Conservation (phyloP, 1,140 invertebrate genomes). For the Lethocerus indicus region DNA sequence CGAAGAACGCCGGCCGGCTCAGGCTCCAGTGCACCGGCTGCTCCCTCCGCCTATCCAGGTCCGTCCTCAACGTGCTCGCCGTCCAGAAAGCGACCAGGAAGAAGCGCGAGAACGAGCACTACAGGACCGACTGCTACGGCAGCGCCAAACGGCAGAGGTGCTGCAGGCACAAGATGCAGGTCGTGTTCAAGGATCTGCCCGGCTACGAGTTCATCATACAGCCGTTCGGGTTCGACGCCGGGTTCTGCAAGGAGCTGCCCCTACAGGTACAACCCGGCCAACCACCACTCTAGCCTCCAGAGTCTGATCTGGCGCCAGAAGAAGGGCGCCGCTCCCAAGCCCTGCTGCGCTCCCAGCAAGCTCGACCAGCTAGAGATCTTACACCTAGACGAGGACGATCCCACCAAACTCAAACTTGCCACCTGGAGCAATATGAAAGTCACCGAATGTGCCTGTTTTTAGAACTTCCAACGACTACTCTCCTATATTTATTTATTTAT, state of each 20-base stretch:
- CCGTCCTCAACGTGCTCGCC: too few relatives aligned
- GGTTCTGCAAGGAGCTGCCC: conserved; percentile 54
- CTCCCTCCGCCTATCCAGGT: too few relatives aligned
- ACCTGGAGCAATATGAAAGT: conserved; percentile 56
- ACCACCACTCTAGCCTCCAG: conserved; percentile 54
- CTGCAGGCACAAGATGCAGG: conserved; percentile 43
- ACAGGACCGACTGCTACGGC: not conserved
- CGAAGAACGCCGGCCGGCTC: too few relatives aligned
- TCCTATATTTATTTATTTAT: too few relatives aligned
- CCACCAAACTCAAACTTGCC: conserved; percentile 43
- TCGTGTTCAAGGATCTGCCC: conserved; percentile 44
- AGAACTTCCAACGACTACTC: too few relatives aligned
- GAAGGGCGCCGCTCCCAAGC: conserved; percentile 35
- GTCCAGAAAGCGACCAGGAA: not conserved
- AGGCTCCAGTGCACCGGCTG: too few relatives aligned
- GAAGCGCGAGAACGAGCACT: not conserved
- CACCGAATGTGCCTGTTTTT: conserved; percentile 55
- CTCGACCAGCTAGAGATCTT: conserved; percentile 47
- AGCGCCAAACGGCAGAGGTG: conserved; percentile 26
- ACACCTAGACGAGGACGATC: conserved; percentile 41
- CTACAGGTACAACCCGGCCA: conserved; percentile 44
- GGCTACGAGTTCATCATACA: conserved; percentile 51
- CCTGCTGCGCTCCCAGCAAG: conserved; percentile 54
- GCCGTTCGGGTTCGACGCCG: conserved; percentile 52
- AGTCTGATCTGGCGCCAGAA: conserved; percentile 45